A percentile compares a stretch with the other conserved stretches of the same genome.
Evolutionary conservation across 2,888 invertebrate genomes (phyloP).

Genomic region (Tortricodes alternella): DNA sequence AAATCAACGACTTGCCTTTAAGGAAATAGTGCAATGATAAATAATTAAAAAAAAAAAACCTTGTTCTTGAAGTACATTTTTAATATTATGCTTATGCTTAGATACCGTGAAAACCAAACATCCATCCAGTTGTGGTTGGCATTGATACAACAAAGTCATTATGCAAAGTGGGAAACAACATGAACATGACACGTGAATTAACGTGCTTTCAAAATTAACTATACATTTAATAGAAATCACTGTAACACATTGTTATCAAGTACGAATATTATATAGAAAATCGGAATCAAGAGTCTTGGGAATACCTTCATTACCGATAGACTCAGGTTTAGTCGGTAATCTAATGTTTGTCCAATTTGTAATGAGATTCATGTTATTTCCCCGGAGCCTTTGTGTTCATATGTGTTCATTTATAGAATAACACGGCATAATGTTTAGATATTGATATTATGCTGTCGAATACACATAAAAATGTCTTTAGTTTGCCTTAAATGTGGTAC

Average conservation of each 20-base stretch:
- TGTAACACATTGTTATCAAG: too few species aligned
- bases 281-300: background rate
- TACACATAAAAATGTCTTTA: too few species aligned
- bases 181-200: too few species aligned
- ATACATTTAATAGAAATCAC: too few species aligned
- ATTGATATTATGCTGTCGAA: too few species aligned
- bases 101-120: background rate
- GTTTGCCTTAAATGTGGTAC: too few species aligned
- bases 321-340: background rate
- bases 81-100: background rate
- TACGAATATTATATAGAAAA: background rate
- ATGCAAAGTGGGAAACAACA: background rate
- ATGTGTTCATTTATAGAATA: too few species aligned
- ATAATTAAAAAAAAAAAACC: too few species aligned
- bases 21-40: too few species aligned
- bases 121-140: slow-evolving; percentile 8
- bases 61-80: background rate
- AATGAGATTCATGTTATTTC: background rate
- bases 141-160: slow-evolving; percentile 2
- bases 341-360: background rate
- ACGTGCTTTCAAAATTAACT: too few species aligned
- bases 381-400: background rate
- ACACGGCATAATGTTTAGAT: too few species aligned
- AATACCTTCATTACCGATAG: background rate
- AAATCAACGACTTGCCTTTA: background rate